Conservation (phyloP, 2,797 vertebrate species). For the Manis javanica region DNA sequence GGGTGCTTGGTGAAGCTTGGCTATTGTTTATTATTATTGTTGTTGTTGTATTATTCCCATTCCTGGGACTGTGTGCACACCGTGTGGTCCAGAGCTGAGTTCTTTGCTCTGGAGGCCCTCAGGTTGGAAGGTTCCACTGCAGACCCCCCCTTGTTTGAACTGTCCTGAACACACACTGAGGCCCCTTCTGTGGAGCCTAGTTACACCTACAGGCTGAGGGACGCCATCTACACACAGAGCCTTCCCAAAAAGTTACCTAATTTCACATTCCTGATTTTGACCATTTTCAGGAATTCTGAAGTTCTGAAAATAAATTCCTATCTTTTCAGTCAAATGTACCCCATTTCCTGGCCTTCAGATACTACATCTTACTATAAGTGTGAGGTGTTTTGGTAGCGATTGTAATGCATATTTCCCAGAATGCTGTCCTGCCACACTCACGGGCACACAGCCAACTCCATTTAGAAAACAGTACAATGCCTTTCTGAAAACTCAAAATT, state of each 20-base stretch:
- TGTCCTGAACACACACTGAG: rapidly evolving
- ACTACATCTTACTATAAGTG: too few relatives aligned
- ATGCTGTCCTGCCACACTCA: neutral
- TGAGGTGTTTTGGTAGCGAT: rapidly evolving
- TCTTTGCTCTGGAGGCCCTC: neutral
- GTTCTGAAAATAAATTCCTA: neutral
- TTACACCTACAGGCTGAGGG: neutral
- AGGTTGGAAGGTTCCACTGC: too few relatives aligned
- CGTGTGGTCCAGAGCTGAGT: neutral
- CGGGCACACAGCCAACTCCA: neutral
- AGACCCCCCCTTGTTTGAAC: neutral
- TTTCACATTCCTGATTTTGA: neutral
- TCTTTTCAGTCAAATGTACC: neutral
- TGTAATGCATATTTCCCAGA: neutral
- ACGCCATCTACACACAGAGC: neutral
- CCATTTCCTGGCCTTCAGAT: neutral
- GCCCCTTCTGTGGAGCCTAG: rapidly evolving
- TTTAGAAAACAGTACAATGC: neutral
- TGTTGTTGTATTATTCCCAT: neutral
- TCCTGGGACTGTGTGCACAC: neutral
- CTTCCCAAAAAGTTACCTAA: neutral
- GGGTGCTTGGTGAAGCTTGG: neutral
- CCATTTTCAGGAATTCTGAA: neutral
- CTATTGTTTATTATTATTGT: rapidly evolving
- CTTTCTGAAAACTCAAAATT: neutral